Conservation (phyloP, 2,797 vertebrate genomes). For the Phrynocephalus forsythii region DNA sequence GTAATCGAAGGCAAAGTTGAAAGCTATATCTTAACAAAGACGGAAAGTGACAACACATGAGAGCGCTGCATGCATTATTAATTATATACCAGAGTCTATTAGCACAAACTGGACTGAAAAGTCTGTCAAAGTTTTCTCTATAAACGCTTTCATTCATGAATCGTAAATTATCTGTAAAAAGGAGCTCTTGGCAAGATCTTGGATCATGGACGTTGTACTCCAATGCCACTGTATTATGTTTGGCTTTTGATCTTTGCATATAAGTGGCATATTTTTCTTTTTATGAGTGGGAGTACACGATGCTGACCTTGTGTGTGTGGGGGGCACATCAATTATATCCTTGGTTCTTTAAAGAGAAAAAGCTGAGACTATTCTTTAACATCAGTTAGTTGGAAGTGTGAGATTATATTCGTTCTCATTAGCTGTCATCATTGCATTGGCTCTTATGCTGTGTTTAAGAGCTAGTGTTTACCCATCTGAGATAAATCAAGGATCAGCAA, state of each 20-base stretch:
- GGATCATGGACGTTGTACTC: conserved; percentile 10
- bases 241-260: conserved; percentile 16
- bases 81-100: conserved; percentile 67
- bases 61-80: conserved; percentile 67
- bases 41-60: conserved; percentile 61
- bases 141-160: conserved; percentile 55
- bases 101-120: conserved; percentile 64
- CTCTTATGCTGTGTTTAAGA: no score
- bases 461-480: neutral
- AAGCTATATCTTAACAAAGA: conserved; percentile 60
- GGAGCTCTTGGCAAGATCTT: conserved; percentile 11
- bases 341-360: neutral
- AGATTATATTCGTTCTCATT: neutral
- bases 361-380: no score
- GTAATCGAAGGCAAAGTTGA: conserved; percentile 62
- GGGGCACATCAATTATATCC: neutral
- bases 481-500: neutral
- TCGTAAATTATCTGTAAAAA: conserved; percentile 63
- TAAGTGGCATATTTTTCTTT: neutral
- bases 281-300: neutral
- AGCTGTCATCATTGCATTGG: neutral
- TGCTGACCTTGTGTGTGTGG: neutral
- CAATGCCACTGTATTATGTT: conserved; percentile 50
- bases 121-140: conserved; percentile 60
- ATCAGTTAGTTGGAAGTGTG: neutral